phyloP scores from a whole-genome alignment of 2,797 vertebrate species.

The Acridotheres tristis region DNA sequence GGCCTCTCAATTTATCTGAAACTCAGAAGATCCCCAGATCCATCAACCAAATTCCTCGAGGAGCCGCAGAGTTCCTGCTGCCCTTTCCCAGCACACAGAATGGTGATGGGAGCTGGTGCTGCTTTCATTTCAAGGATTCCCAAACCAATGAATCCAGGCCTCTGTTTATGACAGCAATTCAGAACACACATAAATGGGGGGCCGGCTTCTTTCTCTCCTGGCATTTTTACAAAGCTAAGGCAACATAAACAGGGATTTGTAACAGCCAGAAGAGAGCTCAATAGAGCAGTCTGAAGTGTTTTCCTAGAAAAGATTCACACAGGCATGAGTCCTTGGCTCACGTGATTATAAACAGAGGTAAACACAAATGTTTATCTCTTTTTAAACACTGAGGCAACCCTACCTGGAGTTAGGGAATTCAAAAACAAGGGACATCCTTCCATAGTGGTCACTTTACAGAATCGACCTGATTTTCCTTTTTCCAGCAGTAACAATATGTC shows the following conservation, averaged over 20 bases:
- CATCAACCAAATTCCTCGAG: neutral
- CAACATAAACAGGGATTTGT: neutral
- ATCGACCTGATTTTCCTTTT: neutral
- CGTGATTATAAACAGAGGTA: neutral
- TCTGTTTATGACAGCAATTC: neutral
- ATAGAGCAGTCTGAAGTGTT: neutral
- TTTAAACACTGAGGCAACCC: neutral
- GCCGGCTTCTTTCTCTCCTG: neutral
- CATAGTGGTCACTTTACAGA: neutral
- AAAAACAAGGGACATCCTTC: neutral
- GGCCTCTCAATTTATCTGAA: neutral
- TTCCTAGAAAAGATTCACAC: neutral
- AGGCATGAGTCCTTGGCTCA: neutral
- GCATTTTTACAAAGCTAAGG: neutral
- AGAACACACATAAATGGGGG: neutral
- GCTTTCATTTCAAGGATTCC: neutral
- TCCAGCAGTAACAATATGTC: neutral
- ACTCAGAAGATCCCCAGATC: neutral
- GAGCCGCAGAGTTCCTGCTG: fast-evolving
- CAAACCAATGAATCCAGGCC: neutral
- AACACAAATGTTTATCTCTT: neutral
- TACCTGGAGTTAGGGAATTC: neutral
- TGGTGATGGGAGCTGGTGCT: neutral
- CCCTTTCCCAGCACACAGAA: neutral
- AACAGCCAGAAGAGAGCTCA: neutral